Base-by-base conservation (phyloP, 2,113 vertebrate genomes). In the Podiceps cristatus region DNA sequence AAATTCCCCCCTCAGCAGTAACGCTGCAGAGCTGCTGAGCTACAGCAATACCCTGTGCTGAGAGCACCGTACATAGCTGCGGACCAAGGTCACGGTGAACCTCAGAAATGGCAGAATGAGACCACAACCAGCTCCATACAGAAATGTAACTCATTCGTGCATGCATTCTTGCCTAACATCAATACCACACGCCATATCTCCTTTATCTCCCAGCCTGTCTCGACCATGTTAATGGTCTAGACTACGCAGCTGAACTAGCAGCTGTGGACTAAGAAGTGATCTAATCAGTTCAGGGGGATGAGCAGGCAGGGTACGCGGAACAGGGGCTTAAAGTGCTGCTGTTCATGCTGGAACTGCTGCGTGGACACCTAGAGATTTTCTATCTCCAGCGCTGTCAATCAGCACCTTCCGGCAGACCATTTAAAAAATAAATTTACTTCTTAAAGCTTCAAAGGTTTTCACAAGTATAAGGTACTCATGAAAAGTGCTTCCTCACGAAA, bases 371-470 rank as follows among this genome's bases (percentile, higher is more conserved):
- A 33, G 77, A 90, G 87, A 62, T 79, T 89, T 90, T 69, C 74
- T 24, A 6, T 44, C 74, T 63, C 59, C 15, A 5, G 62, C 31
- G 71, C 45, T 88, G 74, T 66, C 72, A 82, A 42, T 66, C 94
- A 75, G 78, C 78, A 74, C 67, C 55, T 88, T 79, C 45, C 75
- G 76, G 77, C n/a, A 88, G 63, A 87, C n/a, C 47, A 44, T 83
- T 93, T 93, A 71, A 90, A 91, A 96, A 72, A 85, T 85, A 73
- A 72, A 91, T 87, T 82, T 73, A 44, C 74, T 91, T 88, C 50
- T 74, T 62, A 59, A 53, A 95, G 62, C 86, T 93, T 94, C 95
- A 95, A 93, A 96, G 93, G 59, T 72, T 96, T 85, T 79, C 53
- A 14, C 19, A 76, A 71, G 47, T 12, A 42, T 25, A 52, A 92